Evolutionary conservation across 2,888 invertebrate genomes (phyloP).

Genomic region (Monochamus alternatus): DNA sequence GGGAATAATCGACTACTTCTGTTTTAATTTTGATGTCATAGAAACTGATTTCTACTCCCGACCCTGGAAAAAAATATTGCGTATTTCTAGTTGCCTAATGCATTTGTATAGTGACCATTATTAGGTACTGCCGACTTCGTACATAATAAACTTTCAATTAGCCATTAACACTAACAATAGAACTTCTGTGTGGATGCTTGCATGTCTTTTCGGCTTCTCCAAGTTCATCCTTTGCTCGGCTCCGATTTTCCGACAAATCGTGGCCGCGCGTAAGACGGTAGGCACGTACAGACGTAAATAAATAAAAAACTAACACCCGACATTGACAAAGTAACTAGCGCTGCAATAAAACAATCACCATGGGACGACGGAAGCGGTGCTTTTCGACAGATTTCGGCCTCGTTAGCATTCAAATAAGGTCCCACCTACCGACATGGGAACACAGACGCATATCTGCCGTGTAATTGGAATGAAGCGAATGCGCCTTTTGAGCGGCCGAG

Average conservation of each 20-base stretch:
- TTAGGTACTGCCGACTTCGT: not conserved
- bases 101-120: too few relatives aligned
- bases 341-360: slow-evolving; percentile 31
- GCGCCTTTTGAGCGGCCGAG: slow-evolving; percentile 58
- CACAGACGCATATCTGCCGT: slow-evolving; percentile 48
- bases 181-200: slow-evolving; percentile 10
- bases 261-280: slow-evolving; percentile 24
- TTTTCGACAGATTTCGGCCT: slow-evolving; percentile 69
- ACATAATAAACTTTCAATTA: slow-evolving; percentile 8
- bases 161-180: slow-evolving; percentile 29
- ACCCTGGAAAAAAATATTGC: too few relatives aligned
- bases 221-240: slow-evolving; percentile 14
- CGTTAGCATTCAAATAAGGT: slow-evolving; percentile 69
- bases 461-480: slow-evolving; percentile 66
- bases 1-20: too few relatives aligned
- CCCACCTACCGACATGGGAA: slow-evolving; percentile 64
- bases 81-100: too few relatives aligned
- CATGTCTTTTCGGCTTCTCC: slow-evolving; percentile 24
- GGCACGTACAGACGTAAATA: slow-evolving; percentile 35
- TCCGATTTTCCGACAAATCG: slow-evolving; percentile 30
- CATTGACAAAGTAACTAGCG: slow-evolving; percentile 31
- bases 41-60: too few relatives aligned
- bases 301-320: slow-evolving; percentile 31
- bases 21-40: too few relatives aligned
- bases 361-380: slow-evolving; percentile 66